Conservation (phyloP, 2,888 invertebrate genomes). For the Athripsodes cinereus region DNA sequence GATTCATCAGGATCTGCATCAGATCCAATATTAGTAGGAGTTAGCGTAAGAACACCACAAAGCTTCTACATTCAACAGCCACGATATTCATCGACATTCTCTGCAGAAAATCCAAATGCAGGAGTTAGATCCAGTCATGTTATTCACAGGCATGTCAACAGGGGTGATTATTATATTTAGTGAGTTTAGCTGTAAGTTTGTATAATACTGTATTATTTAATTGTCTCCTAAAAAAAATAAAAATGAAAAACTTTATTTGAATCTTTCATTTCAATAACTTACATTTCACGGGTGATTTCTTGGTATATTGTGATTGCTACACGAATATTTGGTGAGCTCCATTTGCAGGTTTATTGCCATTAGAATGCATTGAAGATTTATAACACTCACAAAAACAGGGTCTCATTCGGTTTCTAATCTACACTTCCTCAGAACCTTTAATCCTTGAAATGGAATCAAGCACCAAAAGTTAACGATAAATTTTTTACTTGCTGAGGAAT, state of each 20-base stretch:
- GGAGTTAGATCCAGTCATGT: slow-evolving; percentile 27
- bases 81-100: slow-evolving; percentile 22
- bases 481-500: no score
- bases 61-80: slow-evolving; percentile 41
- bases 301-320: no score
- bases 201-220: slow-evolving; percentile 15
- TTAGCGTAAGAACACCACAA: slow-evolving; percentile 44
- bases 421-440: no score
- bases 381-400: no score
- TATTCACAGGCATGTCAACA: slow-evolving; percentile 34
- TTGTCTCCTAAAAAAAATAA: slow-evolving; percentile 13
- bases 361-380: no score
- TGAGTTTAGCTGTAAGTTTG: slow-evolving; percentile 12
- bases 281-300: no score
- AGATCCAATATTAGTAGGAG: slow-evolving; percentile 31
- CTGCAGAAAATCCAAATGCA: slow-evolving; percentile 36
- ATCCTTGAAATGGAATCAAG: no score
- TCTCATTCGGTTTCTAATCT: no score
- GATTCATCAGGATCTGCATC: slow-evolving; percentile 18
- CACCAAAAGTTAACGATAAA: no score
- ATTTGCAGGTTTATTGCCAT: no score
- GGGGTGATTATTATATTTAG: slow-evolving; percentile 15
- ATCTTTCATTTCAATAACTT: background rate
- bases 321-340: no score
- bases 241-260: slow-evolving; percentile 7